phyloP scores from a whole-genome alignment of 2,797 vertebrate genomes.

The Natrix natrix region DNA sequence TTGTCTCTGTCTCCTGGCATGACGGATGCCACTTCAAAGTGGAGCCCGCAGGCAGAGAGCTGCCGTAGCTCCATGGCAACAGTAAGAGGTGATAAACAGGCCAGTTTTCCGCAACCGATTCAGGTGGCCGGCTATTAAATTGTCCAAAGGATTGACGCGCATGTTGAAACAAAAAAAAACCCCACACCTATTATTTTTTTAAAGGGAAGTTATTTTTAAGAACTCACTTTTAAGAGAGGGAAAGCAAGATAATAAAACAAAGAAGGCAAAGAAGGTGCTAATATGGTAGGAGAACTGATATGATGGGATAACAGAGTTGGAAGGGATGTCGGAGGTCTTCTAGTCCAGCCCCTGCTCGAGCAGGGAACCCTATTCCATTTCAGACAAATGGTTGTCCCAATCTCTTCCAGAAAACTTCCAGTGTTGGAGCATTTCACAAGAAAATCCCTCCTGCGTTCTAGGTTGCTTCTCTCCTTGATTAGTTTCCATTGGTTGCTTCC shows the following conservation, averaged over 20 bases:
- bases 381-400: neutral
- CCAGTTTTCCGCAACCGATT: neutral
- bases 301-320: neutral
- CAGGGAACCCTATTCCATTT: neutral
- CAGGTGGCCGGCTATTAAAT: neutral
- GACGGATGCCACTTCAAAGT: neutral
- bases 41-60: neutral
- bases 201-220: neutral
- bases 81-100: neutral
- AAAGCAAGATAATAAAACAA: neutral
- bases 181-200: neutral
- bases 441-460: neutral
- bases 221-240: neutral
- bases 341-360: neutral
- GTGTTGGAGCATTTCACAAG: neutral
- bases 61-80: conserved; percentile 1
- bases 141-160: neutral
- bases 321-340: neutral
- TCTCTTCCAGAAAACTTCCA: neutral
- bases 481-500: neutral
- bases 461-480: neutral
- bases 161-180: neutral
- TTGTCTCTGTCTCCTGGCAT: neutral
- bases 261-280: neutral
- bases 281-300: neutral